Conservation (phyloP, 2,888 invertebrate genomes). For the Drosophila cracens region DNA sequence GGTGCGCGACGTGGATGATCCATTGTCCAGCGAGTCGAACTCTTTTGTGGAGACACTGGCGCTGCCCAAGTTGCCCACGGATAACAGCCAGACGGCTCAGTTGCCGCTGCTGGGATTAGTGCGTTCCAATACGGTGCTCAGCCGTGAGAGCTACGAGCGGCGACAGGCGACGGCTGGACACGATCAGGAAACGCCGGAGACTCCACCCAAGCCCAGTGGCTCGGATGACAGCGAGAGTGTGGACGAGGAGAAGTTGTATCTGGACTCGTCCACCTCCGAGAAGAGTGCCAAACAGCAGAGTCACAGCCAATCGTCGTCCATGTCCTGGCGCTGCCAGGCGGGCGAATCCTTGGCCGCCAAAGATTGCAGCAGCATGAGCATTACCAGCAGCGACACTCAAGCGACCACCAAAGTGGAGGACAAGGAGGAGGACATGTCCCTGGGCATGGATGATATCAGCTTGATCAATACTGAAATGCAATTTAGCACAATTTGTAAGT, state of each 20-base stretch:
- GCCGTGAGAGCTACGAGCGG: constrained; percentile 79
- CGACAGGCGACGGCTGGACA: constrained; percentile 39
- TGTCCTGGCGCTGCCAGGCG: constrained; percentile 85
- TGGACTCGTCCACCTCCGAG: constrained; percentile 87
- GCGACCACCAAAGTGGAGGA: constrained; percentile 24
- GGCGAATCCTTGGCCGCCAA: constrained; percentile 88
- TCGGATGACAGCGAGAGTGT: constrained; percentile 86
- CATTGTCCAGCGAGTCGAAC: constrained; percentile 83
- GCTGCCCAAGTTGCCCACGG: constrained; percentile 83
- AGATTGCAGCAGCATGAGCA: constrained; percentile 86
- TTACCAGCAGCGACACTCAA: constrained; percentile 85
- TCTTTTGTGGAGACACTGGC: constrained; percentile 83
- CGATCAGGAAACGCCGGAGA: constrained; percentile 14
- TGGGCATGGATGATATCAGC: constrained; percentile 79
- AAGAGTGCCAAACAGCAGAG: constrained; percentile 82
- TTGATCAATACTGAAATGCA: constrained; percentile 79
- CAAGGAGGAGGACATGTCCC: constrained; percentile 69
- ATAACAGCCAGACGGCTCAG: constrained; percentile 81
- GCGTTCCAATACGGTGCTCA: constrained; percentile 83
- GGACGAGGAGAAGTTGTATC: constrained; percentile 89
- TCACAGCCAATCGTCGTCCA: constrained; percentile 79
- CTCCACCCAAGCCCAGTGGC: constrained; percentile 41
- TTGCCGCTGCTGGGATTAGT: constrained; percentile 83
- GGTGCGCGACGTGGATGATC: constrained; percentile 88
- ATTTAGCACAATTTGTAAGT: constrained; percentile 83